Evolutionary conservation across 1,140 invertebrate genomes (phyloP), one percentile per base, ranked within the genome.

Genomic region (Daktulosphaira vitifoliae): DNA sequence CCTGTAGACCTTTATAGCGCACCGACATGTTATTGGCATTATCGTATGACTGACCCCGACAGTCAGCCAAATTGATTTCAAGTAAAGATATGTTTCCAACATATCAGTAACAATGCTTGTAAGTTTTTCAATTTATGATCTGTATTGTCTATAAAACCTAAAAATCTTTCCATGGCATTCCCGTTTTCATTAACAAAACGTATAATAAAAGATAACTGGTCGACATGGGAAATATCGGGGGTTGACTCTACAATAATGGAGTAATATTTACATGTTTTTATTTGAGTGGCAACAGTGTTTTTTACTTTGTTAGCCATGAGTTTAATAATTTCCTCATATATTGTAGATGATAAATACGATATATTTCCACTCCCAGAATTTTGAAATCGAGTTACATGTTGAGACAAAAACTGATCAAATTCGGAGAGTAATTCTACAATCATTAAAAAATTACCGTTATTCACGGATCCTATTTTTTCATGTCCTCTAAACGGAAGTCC

Each of bases 331-430:
- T 75, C 71, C 50, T 73, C 68, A 66, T 70, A 76, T 48, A 72
- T 72, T n/a, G 65, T 72, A 16, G 66, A 67, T 23, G 73, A 76
- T 16, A 76, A 66, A 68, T 75, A 75, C 53, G 54, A 67, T n/a
- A 68, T 69, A 65, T 65, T 68, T 59, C 73, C 72, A 39, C 42
- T 52, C 54, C 72, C 74, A 54, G 39, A 54, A 71, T 75, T 75
- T 39, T 71, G 71, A 68, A 69, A 73, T 39, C 64, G 50, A 51
- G 65, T 16, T 68, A 74, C 70, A 65, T 76, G 73, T 49, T 70
- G 53, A n/a, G 66, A 68, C 56, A 75, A 69, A 66, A 75, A 75
- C 22, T 70, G 70, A 70, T 75, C 73, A 67, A 73, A 74, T 69
- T 73, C 67, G 1, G 71, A 68, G 49, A 74, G 66, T 16, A 74